Evolutionary conservation across 2,888 invertebrate genomes (phyloP), one percentile per base, ranked within the genome.

Genomic region (Eilema caniola): DNA sequence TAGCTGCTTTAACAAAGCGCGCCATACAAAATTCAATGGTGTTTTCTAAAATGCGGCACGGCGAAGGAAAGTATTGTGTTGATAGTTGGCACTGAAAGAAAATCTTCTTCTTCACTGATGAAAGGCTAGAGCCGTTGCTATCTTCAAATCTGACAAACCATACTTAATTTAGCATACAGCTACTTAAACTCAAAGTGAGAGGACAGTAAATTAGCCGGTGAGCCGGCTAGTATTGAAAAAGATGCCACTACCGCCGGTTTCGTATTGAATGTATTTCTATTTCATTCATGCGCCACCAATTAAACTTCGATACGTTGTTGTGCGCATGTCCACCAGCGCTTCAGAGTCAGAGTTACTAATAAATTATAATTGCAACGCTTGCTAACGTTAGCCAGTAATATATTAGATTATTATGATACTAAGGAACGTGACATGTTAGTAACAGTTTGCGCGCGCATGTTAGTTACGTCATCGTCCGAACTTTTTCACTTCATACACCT

Each of bases 381-480:
- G 53, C 53, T 53, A 53, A 20, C 53, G 53, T 53, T 53, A 53
- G n/a, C n/a, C 53, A 53, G 53, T 53, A 53, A 53, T 53, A 53
- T 53, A 53, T n/a, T 53, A 53, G 53, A n/a, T n/a, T 33, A 62
- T 61, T 31, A 47, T 47, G 20, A 47, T 47, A 47, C 47, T 47
- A n/a, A n/a, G 53, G 53, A 62, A 59, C 37, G 71, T 70, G 66
- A 71, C 62, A 73, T 72, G 71, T 72, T 69, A 41, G 62, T 69
- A 53, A 64, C 53, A 61, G 37, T 64, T 68, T 63, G 20, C 67
- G 67, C 73, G 66, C 76, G 70, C 73, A 72, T 62, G 61, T 28
- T 37, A 62, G 62, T 81, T 67, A 75, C 81, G 78, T 81, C 80
- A 80, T 70, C 71, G 57, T 37, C 62, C 65, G 59, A 76, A 75